phyloP scores from a whole-genome alignment of 2,888 invertebrate species.

The Eupithecia vulgata region DNA sequence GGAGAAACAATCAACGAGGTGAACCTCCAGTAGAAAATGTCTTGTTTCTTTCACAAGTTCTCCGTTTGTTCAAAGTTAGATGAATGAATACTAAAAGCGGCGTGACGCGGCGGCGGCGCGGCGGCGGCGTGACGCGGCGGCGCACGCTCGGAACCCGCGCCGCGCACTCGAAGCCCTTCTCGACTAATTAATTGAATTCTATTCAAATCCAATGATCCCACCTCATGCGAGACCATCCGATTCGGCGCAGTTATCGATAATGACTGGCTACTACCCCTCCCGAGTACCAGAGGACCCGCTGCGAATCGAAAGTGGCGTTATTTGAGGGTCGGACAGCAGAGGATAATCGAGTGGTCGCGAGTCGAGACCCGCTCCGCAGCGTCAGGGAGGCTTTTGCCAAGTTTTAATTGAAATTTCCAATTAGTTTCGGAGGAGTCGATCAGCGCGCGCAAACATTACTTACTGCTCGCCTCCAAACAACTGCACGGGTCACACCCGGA shows the following conservation, averaged over 20 bases:
- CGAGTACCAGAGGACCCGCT: neutral
- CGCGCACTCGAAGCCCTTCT: neutral
- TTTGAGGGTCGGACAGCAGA: neutral
- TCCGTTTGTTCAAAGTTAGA: neutral
- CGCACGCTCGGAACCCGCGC: neutral
- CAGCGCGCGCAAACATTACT: conserved; percentile 3
- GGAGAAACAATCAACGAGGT: too few species aligned
- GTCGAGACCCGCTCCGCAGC: neutral
- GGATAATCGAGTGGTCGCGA: neutral
- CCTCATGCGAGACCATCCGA: neutral
- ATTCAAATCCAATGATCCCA: conserved; percentile 1
- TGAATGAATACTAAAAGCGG: neutral
- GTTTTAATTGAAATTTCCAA: conserved; percentile 26
- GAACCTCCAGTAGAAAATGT: too few species aligned
- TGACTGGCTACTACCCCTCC: too few species aligned
- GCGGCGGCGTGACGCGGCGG: neutral
- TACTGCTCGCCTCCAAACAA: neutral
- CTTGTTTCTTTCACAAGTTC: neutral
- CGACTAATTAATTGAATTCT: neutral
- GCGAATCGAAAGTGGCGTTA: neutral
- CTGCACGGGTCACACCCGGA: neutral
- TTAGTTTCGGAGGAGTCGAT: conserved; percentile 9
- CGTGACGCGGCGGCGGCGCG: neutral
- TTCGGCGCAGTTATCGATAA: neutral
- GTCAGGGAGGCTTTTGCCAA: neutral